Evolutionary conservation across 2,888 invertebrate genomes (phyloP), one percentile per base, ranked within the genome.

Genomic region (Gryllus longicercus): DNA sequence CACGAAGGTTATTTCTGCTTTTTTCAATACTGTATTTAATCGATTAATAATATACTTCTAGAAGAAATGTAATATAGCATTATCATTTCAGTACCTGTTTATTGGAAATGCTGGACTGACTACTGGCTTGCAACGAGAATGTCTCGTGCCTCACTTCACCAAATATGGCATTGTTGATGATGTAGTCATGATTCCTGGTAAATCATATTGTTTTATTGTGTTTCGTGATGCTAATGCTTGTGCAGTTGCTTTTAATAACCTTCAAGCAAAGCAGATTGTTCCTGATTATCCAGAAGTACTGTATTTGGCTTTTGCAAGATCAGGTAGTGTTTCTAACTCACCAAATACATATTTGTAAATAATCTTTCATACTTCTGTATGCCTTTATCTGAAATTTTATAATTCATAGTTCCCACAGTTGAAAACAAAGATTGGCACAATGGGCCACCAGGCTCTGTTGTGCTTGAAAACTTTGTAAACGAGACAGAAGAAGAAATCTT

Each of bases 101-200:
- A 88, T 97, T n/a, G 94, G 95, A 84, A 97, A 97, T 88, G 94
- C 93, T 50, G 97, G 97, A 1, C 90, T 96, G 81, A 94, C 93
- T 2, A 95, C 94, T 83, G 95, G 95, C 10, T 88, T 96, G 38
- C 89, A 91, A 10, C 91, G 93, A 85, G 92, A 93, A 84, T 85
- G 88, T 77, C 85, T 97, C 14, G 85, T 91, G 10, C 85, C 89
- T 75, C 86, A 91, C 10, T 90, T 92, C 79, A 85, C 87, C 8
- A 85, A 88, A 80, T 88, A 88, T 86, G 91, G 93, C 1, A 81
- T 85, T 38, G 85, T 93, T 2, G 89, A 90, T 25, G 90, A 91
- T 78, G 89, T 95, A 74, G 86, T 92, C 63, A 92, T 96, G 89
- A 86, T 94, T 82, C 93, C 93, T 25, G 92, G 92, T 81, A 96